A percentile compares a stretch with the other conserved stretches of the same genome.
Conservation (phyloP, 2,797 vertebrate genomes). For the Taenioides sp. region DNA sequence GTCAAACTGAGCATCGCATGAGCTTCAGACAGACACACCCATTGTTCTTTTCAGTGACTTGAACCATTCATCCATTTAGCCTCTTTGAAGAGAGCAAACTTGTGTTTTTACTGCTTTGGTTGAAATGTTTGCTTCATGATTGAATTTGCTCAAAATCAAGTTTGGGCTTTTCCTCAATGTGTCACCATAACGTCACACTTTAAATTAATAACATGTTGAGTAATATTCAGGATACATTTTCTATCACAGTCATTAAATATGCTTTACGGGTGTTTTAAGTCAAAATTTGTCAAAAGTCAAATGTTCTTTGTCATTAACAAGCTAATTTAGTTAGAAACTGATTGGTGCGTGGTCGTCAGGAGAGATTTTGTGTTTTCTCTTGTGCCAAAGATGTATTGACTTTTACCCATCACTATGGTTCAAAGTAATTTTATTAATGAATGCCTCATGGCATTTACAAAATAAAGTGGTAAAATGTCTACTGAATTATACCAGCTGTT, state of each 20-base stretch:
- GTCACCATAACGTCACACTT: constrained; percentile 32
- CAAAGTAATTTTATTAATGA: no score
- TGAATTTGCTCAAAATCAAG: constrained; percentile 40
- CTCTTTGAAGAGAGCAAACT: constrained; percentile 61
- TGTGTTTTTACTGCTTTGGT: constrained; percentile 46
- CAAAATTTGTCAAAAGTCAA: no score
- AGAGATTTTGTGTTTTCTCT: no score
- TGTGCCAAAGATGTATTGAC: no score
- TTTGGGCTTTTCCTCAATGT: constrained; percentile 51
- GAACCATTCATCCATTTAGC: constrained; percentile 70
- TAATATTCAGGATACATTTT: constrained; percentile 58
- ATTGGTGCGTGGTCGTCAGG: no score
- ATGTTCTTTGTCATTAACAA: no score
- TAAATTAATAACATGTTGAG: constrained; percentile 38
- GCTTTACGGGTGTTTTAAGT: background rate
- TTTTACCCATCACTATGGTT: no score
- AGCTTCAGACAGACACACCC: constrained; percentile 76
- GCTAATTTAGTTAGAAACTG: no score
- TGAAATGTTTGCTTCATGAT: constrained; percentile 31
- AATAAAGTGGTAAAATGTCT: no score
- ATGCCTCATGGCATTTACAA: no score
- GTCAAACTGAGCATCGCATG: constrained; percentile 79
- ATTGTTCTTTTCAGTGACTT: constrained; percentile 71
- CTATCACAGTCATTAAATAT: background rate
- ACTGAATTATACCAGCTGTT: background rate